Conservation (phyloP, 2,113 vertebrate species). For the Larimichthys polyactis region DNA sequence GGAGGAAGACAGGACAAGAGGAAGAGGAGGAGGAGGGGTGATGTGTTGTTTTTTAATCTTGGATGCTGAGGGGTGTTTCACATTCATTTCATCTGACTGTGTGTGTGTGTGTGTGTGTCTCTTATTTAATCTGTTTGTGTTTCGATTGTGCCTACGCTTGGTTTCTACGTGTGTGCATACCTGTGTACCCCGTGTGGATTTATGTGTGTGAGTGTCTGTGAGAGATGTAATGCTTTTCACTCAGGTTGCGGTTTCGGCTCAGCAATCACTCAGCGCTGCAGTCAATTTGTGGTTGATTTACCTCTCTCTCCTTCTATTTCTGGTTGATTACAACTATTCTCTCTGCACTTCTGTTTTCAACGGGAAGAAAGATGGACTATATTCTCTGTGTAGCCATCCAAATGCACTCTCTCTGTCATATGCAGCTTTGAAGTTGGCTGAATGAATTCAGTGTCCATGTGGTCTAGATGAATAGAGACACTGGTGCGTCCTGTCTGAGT, state of each 20-base stretch:
- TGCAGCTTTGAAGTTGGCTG: conserved; percentile 45
- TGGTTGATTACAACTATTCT: conserved; percentile 49
- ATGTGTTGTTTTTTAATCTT: conserved; percentile 47
- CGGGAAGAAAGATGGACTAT: conserved; percentile 2
- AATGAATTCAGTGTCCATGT: conserved; percentile 32
- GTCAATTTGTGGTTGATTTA: conserved; percentile 66
- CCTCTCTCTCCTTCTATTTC: conserved; percentile 27
- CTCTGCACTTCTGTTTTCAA: conserved; percentile 15
- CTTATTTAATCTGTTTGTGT: conserved; percentile 17
- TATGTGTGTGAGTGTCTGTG: conserved; percentile 19
- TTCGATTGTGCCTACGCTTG: conserved; percentile 22
- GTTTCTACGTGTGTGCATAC: conserved; percentile 16
- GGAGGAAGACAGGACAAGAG: conserved; percentile 48
- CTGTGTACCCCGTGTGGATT: conserved; percentile 8
- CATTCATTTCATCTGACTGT: conserved; percentile 32
- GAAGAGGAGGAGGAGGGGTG: conserved; percentile 45
- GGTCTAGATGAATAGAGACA: conserved; percentile 16
- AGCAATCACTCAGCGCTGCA: conserved; percentile 45
- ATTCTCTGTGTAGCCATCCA: conserved; percentile 31
- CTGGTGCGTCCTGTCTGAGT: conserved; percentile 46
- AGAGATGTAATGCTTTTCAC: conserved; percentile 53
- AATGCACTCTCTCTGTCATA: conserved; percentile 11
- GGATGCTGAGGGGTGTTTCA: conserved; percentile 42
- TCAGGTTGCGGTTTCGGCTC: conserved; percentile 45
- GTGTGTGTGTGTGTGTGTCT: conserved; percentile 2